Base-by-base conservation (phyloP, 2,888 invertebrate genomes). In the Amphipoea lucens region DNA sequence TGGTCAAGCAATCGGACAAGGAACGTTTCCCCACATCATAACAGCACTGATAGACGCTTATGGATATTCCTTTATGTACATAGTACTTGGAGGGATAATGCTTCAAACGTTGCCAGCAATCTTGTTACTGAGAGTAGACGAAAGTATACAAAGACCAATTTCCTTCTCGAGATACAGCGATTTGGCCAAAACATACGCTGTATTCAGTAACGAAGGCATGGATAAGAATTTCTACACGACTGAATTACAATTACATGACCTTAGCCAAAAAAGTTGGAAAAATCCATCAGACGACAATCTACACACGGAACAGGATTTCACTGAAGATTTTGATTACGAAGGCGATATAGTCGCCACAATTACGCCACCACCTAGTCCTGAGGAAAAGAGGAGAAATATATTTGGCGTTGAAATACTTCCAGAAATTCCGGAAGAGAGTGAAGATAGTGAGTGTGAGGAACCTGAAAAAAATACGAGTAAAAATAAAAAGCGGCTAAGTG, bases 341-440 rank as follows among this genome's bases (percentile, higher is more conserved):
- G 90, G 92, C 65, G 92, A 94, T 60, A 89, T 86, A 51, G 89
- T 90, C 71, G 91, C 93, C 48, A 96, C 95, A 60, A 94, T 95
- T 42, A 96, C 96, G 20, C 96, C 96, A 62, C 96, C 96, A 9
- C 96, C 96, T 40, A 96, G 96, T 84, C 96, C 96, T 23, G 97
- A 97, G 87, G 96, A 97, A 87, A 97, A 95, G 81, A 93, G 96
- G 74, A 94, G 95, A 90, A 97, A 96, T 84, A 94, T 96, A 66
- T 96, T 96, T 86, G 97, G 97, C 6, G 96, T 97, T 67, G 96
- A 97, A 90, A 96, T 97, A 89, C 91, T 97, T 78, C 97, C 97
- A 45, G 96, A 97, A 92, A 97, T 97, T 91, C 96, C 96, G 6
- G 97, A 97, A 91, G 97, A 97, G 90, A 96, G 95, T 78, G 97